phyloP scores from a whole-genome alignment of 2,113 vertebrate genomes.

The Macquaria ambigua region DNA sequence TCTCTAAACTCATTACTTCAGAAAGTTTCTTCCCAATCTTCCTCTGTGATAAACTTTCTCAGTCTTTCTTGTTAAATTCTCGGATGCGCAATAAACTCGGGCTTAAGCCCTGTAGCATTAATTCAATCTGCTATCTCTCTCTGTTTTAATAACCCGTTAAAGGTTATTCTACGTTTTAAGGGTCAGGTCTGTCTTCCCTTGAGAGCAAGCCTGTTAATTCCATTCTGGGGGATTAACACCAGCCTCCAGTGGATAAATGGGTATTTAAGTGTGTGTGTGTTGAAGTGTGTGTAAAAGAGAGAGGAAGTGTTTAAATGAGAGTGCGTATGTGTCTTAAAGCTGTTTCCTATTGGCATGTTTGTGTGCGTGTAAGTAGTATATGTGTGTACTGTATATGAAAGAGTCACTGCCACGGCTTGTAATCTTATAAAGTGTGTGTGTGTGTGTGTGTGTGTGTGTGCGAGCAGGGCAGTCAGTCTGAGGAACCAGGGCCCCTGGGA shows the following conservation, averaged over 20 bases:
- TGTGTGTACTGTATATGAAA: not conserved
- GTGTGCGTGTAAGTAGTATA: not conserved
- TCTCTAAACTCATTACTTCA: constrained; percentile 53
- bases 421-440: not conserved
- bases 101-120: constrained; percentile 63
- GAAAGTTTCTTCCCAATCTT: constrained; percentile 54
- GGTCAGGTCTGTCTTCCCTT: constrained; percentile 68
- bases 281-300: constrained; percentile 22
- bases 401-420: not conserved
- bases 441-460: constrained; percentile 1
- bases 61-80: constrained; percentile 45
- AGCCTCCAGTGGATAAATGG: constrained; percentile 62
- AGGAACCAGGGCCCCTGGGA: constrained; percentile 33
- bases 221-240: constrained; percentile 76
- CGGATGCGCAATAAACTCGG: constrained; percentile 37
- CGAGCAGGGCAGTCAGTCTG: constrained; percentile 14
- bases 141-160: constrained; percentile 73
- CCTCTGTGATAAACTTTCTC: constrained; percentile 59
- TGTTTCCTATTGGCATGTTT: constrained; percentile 8
- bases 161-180: constrained; percentile 72
- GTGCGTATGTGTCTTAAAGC: constrained; percentile 15
- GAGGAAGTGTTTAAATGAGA: constrained; percentile 13
- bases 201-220: constrained; percentile 73
- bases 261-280: constrained; percentile 46
- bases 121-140: constrained; percentile 76